Evolutionary conservation across 2,113 vertebrate genomes (phyloP).

Genomic region (Sphyrna mokarran): DNA sequence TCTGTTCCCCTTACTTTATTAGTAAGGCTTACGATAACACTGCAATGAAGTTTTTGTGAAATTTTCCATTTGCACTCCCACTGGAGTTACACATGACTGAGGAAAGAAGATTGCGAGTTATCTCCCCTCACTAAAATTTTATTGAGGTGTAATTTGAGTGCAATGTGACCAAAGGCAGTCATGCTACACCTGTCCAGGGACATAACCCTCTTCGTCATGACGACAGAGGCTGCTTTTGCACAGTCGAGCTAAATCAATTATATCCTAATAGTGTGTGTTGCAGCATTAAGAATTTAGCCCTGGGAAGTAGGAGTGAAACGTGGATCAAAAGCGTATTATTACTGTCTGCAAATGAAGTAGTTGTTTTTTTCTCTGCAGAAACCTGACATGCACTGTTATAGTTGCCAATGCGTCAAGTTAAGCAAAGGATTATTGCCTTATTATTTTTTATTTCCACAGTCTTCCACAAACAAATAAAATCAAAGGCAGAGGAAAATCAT

Average conservation of each 20-base stretch:
- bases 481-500: neutral
- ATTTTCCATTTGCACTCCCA: neutral
- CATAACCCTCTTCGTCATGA: neutral
- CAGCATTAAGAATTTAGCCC: neutral
- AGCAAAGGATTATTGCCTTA: conserved; percentile 2
- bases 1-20: neutral
- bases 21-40: no score
- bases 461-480: neutral
- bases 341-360: neutral
- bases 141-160: neutral
- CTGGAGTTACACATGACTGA: neutral
- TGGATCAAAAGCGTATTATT: neutral
- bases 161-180: neutral
- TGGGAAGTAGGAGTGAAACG: neutral
- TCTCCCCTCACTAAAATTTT: neutral
- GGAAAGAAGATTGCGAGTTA: neutral
- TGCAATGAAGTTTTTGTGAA: no score
- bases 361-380: neutral
- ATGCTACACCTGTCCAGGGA: neutral
- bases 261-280: neutral
- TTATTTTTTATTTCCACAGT: neutral
- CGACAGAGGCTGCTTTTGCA: neutral
- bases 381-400: neutral
- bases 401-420: neutral
- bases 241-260: neutral